Evolutionary conservation across 2,888 invertebrate genomes (phyloP).

Genomic region (Aspidapion aeneum): DNA sequence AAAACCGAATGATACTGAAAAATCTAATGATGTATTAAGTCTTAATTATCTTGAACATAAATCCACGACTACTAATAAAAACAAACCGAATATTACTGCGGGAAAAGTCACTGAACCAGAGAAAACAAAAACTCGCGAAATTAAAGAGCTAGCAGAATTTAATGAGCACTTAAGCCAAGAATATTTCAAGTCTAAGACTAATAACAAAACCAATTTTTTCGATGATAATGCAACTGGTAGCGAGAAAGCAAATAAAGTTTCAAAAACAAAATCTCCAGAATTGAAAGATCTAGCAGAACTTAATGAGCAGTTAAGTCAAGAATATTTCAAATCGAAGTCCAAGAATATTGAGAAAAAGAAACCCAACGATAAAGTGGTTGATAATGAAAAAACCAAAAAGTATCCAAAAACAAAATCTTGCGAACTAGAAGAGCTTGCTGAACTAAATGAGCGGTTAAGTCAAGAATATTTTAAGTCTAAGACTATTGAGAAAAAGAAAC

Average conservation of each 20-base stretch:
- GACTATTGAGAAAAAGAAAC: neutral
- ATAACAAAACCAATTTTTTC: too few relatives aligned
- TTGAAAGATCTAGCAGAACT: neutral
- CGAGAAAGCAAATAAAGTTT: too few relatives aligned
- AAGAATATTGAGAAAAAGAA: neutral
- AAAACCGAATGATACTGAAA: too few relatives aligned
- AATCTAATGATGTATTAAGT: too few relatives aligned
- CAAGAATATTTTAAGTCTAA: too few relatives aligned
- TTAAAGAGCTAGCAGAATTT: neutral
- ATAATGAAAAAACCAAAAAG: conserved; percentile 3
- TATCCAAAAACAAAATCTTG: neutral
- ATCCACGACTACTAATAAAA: too few relatives aligned
- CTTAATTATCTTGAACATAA: too few relatives aligned
- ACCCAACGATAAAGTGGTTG: neutral
- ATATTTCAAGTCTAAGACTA: too few relatives aligned
- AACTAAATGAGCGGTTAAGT: neutral
- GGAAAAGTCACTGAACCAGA: too few relatives aligned
- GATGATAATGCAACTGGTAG: too few relatives aligned
- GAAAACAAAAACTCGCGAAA: too few relatives aligned
- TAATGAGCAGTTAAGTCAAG: conserved; percentile 8
- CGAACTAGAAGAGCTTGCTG: conserved; percentile 2
- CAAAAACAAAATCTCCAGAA: neutral
- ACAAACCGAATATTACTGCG: too few relatives aligned
- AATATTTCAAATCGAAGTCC: neutral
- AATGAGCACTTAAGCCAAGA: neutral